A percentile compares a stretch with the other conserved stretches of the same genome.
Evolutionary conservation across 2,797 vertebrate species (phyloP).

Genomic region (Thunnus albacares): DNA sequence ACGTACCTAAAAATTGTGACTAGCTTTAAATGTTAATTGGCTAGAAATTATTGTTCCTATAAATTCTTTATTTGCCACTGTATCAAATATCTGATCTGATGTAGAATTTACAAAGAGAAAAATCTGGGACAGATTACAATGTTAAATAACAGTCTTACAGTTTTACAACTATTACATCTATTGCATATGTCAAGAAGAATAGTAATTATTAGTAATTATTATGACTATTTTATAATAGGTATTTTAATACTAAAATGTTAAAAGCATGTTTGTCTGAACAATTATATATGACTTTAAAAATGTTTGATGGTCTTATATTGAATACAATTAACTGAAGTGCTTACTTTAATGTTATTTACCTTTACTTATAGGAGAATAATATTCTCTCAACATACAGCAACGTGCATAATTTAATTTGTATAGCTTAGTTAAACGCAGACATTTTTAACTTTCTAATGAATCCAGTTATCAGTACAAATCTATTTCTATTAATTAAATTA

Average conservation of each 20-base stretch:
- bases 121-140: not conserved
- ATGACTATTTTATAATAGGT: not conserved
- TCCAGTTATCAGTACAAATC: not conserved
- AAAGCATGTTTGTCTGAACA: not conserved
- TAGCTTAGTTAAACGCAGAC: not conserved
- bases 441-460: constrained; percentile 2
- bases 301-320: not conserved
- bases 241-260: not conserved
- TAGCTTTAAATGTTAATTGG: not conserved
- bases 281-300: not conserved
- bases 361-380: not conserved
- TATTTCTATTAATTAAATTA: not conserved
- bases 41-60: not conserved
- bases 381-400: not conserved
- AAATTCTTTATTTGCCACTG: not conserved
- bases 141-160: not conserved
- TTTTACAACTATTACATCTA: not conserved
- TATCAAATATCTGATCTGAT: not conserved
- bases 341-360: not conserved
- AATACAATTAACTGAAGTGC: not conserved
- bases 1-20: not conserved
- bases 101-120: not conserved
- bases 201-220: not conserved
- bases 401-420: not conserved
- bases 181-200: not conserved